Conservation (phyloP, 2,888 invertebrate species). For the Lymantria monacha region DNA sequence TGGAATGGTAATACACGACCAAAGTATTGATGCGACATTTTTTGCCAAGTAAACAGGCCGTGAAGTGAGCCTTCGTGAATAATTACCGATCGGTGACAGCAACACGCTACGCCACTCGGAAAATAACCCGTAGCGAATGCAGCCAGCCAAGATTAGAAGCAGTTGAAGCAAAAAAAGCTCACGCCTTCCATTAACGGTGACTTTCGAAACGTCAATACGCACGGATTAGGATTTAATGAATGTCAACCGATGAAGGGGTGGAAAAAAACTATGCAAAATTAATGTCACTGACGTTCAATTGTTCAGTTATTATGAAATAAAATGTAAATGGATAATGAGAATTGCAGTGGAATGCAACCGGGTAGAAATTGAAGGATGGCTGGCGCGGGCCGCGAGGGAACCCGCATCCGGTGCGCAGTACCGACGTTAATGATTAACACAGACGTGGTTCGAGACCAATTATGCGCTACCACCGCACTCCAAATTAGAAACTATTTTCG, state of each 20-base stretch:
- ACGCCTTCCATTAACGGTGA: slow-evolving; percentile 72
- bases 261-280: slow-evolving; percentile 49
- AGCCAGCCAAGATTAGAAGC: slow-evolving; percentile 68
- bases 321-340: slow-evolving; percentile 15
- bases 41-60: slow-evolving; percentile 54
- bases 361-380: slow-evolving; percentile 11
- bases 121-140: slow-evolving; percentile 72
- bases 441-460: slow-evolving; percentile 72
- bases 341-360: slow-evolving; percentile 21
- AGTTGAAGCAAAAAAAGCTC: slow-evolving; percentile 67
- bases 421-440: slow-evolving; percentile 72
- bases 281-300: slow-evolving; percentile 31
- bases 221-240: slow-evolving; percentile 71
- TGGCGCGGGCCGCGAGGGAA: slow-evolving; percentile 47
- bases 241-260: slow-evolving; percentile 39
- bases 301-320: slow-evolving; percentile 31
- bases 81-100: slow-evolving; percentile 74
- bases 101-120: slow-evolving; percentile 68
- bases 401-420: slow-evolving; percentile 43
- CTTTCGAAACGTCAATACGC: slow-evolving; percentile 77
- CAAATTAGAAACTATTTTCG: slow-evolving; percentile 81
- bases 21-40: slow-evolving; percentile 40
- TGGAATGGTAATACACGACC: slow-evolving; percentile 30
- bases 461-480: slow-evolving; percentile 67
- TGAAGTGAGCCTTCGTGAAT: slow-evolving; percentile 67